phyloP scores from a whole-genome alignment of 2,888 invertebrate species.

The Molanna angustata region DNA sequence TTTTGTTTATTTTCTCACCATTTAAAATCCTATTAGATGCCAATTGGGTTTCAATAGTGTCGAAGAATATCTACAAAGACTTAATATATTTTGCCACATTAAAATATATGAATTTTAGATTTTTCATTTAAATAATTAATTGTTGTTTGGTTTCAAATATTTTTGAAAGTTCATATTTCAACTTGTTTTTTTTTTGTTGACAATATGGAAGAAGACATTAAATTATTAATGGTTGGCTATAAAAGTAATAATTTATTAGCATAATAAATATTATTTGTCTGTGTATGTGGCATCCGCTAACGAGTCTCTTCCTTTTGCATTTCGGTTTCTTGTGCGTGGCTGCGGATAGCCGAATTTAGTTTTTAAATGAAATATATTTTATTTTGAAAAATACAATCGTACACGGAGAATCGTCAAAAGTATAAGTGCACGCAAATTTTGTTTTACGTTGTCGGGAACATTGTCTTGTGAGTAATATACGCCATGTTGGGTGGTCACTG shows the following conservation, averaged over 20 bases:
- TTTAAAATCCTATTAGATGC: no score
- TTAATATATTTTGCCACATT: no score
- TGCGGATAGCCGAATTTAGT: constrained; percentile 19
- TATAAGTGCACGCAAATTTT: no score
- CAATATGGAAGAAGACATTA: no score
- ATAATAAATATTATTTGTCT: constrained; percentile 40
- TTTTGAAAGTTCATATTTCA: no score
- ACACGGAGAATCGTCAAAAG: background rate
- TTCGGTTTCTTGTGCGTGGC: constrained; percentile 21
- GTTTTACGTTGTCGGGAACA: constrained; percentile 14
- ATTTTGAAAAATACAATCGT: constrained; percentile 9
- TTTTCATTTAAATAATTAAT: no score
- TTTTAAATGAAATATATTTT: constrained; percentile 17
- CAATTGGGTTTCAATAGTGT: no score
- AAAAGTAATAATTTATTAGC: constrained; percentile 3
- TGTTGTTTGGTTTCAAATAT: no score
- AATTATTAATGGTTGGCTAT: constrained; percentile 15
- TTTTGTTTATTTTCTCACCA: no score
- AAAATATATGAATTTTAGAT: no score
- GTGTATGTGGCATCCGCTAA: constrained; percentile 56
- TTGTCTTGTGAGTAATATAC: constrained; percentile 35
- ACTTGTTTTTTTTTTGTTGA: no score
- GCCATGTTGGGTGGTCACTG: constrained; percentile 52
- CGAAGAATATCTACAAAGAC: no score
- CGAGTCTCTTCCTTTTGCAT: constrained; percentile 44